A percentile compares a stretch with the other conserved stretches of the same genome.
phyloP scores from a whole-genome alignment of 2,113 vertebrate genomes.

The human region DNA sequence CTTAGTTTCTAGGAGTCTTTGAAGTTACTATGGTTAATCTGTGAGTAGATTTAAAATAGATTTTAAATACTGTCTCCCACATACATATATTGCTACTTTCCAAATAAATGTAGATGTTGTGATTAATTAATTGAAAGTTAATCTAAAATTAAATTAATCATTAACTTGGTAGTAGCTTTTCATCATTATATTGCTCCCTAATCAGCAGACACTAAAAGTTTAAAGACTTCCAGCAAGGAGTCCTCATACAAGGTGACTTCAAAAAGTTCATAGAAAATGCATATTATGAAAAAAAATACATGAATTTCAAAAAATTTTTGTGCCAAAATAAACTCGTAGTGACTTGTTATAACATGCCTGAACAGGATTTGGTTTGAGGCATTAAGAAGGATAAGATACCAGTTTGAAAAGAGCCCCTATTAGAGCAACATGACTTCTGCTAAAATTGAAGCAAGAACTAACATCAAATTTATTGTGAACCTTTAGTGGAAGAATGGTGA shows the following conservation, averaged over 20 bases:
- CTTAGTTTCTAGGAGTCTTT: not conserved
- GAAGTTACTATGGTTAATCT: not conserved
- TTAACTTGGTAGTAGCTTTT: not conserved
- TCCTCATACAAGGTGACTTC: not conserved
- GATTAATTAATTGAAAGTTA: constrained; percentile 39
- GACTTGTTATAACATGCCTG: not conserved
- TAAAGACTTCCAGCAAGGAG: not conserved
- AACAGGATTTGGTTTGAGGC: not conserved
- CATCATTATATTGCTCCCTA: not conserved
- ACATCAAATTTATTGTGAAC: not conserved
- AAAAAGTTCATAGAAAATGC: not conserved
- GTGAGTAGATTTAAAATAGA: not conserved
- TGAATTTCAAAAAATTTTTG: not conserved
- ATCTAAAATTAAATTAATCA: constrained; percentile 39
- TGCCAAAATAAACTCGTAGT: not conserved
- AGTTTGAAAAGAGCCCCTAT: not conserved
- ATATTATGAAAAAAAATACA: not conserved
- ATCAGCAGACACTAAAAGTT: constrained; percentile 9
- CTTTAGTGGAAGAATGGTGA: not conserved
- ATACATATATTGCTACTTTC: not conserved
- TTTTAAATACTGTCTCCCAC: not conserved
- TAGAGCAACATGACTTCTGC: not conserved
- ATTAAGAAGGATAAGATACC: not conserved
- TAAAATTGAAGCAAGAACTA: not conserved
- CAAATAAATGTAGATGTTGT: constrained; percentile 12